phyloP scores from a whole-genome alignment of 2,888 invertebrate genomes.

The Ophraella communa region DNA sequence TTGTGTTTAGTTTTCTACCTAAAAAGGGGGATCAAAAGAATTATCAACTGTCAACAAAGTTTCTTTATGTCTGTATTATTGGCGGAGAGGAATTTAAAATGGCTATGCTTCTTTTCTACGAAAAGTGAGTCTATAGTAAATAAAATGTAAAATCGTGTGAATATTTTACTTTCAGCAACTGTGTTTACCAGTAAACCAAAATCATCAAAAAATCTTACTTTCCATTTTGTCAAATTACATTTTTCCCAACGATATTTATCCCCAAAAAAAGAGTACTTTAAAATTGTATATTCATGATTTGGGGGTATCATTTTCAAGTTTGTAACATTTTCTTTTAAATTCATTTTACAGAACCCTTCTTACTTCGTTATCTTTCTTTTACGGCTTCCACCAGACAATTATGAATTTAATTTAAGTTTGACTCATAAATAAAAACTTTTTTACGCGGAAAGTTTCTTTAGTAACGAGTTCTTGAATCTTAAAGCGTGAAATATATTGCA shows the following conservation, averaged over 20 bases:
- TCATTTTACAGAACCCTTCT: constrained; percentile 34
- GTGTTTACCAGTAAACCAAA: background rate
- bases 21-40: constrained; percentile 36
- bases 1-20: constrained; percentile 30
- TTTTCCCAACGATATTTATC: background rate
- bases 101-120: constrained; percentile 10
- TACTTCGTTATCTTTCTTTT: constrained; percentile 34
- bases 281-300: constrained; percentile 27
- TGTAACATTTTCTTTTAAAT: constrained; percentile 30
- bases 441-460: constrained; percentile 35
- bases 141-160: constrained; percentile 17
- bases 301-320: constrained; percentile 19
- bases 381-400: constrained; percentile 42
- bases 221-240: background rate
- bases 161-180: constrained; percentile 19
- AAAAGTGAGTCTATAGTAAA: background rate
- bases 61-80: constrained; percentile 28
- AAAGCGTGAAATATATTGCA: constrained; percentile 16
- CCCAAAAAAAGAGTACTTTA: background rate
- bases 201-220: background rate
- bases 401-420: constrained; percentile 46
- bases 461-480: constrained; percentile 15
- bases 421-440: constrained; percentile 38
- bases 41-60: constrained; percentile 31
- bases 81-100: constrained; percentile 26